A percentile compares a stretch with the other conserved stretches of the same genome.
These are phyloP conservation scores for Anoplophora glabripennis DNA, from an alignment of 1,140 invertebrate species.

Conservation along the genomic window DNA sequence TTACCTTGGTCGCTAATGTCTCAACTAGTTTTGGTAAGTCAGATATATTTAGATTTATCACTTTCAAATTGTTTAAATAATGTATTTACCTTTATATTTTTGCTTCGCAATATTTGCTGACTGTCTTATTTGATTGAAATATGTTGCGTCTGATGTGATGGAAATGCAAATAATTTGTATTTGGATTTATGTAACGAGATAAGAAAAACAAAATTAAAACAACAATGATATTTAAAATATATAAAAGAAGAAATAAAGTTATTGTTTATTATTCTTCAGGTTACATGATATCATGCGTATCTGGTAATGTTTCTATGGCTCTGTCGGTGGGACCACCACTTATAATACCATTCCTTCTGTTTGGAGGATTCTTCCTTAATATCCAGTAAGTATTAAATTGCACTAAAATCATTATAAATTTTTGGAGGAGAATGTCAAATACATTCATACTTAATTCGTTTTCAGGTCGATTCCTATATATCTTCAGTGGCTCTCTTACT, in stretches of 20 bases:
- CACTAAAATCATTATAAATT: not conserved
- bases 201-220: too few species aligned
- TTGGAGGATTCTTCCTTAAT: conserved; percentile 95
- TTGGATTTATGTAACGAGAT: too few species aligned
- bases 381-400: conserved; percentile 62
- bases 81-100: too few species aligned
- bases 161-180: too few species aligned
- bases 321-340: conserved; percentile 85
- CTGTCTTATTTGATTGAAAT: too few species aligned
- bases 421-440: not conserved
- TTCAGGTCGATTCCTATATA: conserved; percentile 81
- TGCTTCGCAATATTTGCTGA: too few species aligned
- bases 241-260: not conserved
- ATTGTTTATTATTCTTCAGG: conserved; percentile 59
- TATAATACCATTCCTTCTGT: conserved; percentile 89
- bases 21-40: conserved; percentile 85
- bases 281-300: conserved; percentile 85
- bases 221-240: too few species aligned
- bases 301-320: conserved; percentile 77
- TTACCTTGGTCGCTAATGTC: conserved; percentile 83
- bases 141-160: too few species aligned
- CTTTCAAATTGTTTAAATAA: too few species aligned
- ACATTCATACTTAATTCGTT: conserved; percentile 13
- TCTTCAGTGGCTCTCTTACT: conserved; percentile 86
- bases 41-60: not conserved